A percentile compares a stretch with the other conserved stretches of the same genome.
Evolutionary conservation across 2,113 vertebrate genomes (phyloP).

Genomic region (Ameiurus melas): DNA sequence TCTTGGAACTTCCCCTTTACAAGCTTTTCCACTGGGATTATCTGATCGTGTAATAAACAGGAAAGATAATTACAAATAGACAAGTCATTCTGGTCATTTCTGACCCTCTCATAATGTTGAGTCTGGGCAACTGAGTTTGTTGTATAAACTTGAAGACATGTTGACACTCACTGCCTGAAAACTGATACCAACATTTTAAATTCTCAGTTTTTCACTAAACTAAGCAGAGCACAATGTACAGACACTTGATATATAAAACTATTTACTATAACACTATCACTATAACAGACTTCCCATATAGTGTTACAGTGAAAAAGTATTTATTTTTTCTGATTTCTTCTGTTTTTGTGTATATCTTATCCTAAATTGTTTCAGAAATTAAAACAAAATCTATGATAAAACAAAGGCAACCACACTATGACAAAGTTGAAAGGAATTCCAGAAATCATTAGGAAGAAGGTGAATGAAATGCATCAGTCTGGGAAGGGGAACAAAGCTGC

Average conservation of each 20-base stretch:
- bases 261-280: too few relatives aligned
- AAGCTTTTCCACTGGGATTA: conserved; percentile 93
- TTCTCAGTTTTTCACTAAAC: background rate
- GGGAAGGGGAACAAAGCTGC: too few relatives aligned
- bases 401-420: too few relatives aligned
- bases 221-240: background rate
- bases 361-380: too few relatives aligned
- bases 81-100: background rate
- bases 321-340: too few relatives aligned
- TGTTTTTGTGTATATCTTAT: too few relatives aligned
- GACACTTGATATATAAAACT: background rate
- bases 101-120: background rate
- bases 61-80: conserved; percentile 11
- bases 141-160: background rate
- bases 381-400: too few relatives aligned
- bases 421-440: too few relatives aligned
- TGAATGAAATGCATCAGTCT: too few relatives aligned
- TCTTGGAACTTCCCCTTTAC: conserved; percentile 99
- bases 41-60: conserved; percentile 70
- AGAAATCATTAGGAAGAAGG: too few relatives aligned
- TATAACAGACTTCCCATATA: background rate
- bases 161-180: background rate
- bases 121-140: background rate
- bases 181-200: background rate
- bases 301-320: background rate